Evolutionary conservation across 1,140 invertebrate species (phyloP).

Genomic region (Brachionus koreanus): DNA sequence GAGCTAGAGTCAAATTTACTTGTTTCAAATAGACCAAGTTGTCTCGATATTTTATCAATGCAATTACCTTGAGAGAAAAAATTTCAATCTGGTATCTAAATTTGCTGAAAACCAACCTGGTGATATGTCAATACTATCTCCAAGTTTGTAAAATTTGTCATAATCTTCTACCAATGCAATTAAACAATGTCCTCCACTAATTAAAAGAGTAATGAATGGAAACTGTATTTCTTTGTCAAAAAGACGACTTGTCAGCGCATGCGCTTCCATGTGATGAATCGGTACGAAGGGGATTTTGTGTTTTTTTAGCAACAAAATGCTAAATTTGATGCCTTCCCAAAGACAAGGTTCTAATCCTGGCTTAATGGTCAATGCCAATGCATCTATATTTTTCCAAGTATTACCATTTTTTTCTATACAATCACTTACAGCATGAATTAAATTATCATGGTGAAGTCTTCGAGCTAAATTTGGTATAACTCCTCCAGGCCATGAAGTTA

Average conservation of each 20-base stretch:
- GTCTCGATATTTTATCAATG: constrained; percentile 67
- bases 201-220: constrained; percentile 81
- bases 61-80: constrained; percentile 8
- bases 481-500: constrained; percentile 72
- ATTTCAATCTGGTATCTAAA: not conserved
- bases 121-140: constrained; percentile 73
- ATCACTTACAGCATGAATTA: constrained; percentile 69
- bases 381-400: constrained; percentile 61
- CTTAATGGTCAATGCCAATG: constrained; percentile 82
- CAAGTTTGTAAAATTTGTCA: constrained; percentile 73
- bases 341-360: constrained; percentile 79
- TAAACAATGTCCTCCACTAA: constrained; percentile 82
- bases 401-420: constrained; percentile 30
- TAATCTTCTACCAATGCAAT: constrained; percentile 72
- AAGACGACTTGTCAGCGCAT: constrained; percentile 64
- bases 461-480: constrained; percentile 80
- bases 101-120: constrained; percentile 66
- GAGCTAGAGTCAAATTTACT: constrained; percentile 68
- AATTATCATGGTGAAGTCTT: constrained; percentile 74
- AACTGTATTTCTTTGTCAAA: constrained; percentile 66
- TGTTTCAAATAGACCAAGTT: constrained; percentile 76
- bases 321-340: constrained; percentile 76
- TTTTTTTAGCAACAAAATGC: constrained; percentile 69
- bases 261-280: constrained; percentile 97
- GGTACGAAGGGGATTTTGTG: constrained; percentile 71